Evolutionary conservation across 1,140 invertebrate genomes (phyloP).

Genomic region (Drosophila kanapiae): DNA sequence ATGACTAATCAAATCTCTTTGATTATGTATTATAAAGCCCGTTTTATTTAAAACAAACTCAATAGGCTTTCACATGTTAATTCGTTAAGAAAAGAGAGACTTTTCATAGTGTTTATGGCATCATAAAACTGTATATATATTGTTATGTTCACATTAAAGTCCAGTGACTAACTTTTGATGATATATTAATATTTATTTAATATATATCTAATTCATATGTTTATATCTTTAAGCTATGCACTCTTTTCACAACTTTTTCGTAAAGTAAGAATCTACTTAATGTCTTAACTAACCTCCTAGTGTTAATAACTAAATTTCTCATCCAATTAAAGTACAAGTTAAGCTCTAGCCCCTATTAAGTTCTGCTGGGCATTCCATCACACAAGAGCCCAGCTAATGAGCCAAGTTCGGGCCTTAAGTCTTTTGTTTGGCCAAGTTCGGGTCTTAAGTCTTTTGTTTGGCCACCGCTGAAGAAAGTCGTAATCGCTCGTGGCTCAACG

Average conservation of each 20-base stretch:
- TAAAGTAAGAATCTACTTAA: background rate
- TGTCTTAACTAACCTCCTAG: background rate
- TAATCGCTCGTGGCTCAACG: slow-evolving; percentile 26
- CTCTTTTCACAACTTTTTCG: background rate
- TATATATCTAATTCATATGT: background rate
- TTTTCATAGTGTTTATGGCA: background rate
- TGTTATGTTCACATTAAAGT: no score
- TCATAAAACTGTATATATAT: background rate
- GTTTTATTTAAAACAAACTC: background rate
- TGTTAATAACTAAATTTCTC: slow-evolving; percentile 18
- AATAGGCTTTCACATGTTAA: background rate
- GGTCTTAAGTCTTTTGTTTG: slow-evolving; percentile 63
- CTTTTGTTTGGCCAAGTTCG: slow-evolving; percentile 51
- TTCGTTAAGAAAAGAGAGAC: background rate
- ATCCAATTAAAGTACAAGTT: background rate
- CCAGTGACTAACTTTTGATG: background rate
- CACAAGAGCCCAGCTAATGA: slow-evolving; percentile 33
- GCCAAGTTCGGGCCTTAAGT: slow-evolving; percentile 54
- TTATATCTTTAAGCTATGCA: rapidly evolving
- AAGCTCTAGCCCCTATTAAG: background rate
- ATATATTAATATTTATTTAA: background rate
- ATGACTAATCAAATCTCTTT: background rate
- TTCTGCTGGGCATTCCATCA: slow-evolving; percentile 19
- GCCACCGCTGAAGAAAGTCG: slow-evolving; percentile 32
- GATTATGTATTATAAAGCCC: background rate